These are phyloP conservation scores for Alosa alosa DNA, from an alignment of 2,113 vertebrate species.

Conservation along the genomic window DNA sequence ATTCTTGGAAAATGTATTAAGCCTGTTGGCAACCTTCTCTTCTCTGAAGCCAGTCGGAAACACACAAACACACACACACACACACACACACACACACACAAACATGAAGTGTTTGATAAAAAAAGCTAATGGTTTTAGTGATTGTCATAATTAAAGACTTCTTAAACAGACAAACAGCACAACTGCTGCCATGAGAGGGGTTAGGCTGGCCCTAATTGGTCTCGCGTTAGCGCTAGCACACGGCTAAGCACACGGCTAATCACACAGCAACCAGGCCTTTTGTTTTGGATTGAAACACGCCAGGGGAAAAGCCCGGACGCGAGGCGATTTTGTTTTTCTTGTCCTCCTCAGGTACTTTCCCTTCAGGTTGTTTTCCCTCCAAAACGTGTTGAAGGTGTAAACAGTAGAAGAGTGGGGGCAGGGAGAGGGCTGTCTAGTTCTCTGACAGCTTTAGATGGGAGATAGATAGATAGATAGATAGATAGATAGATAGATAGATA, in stretches of 20 bases:
- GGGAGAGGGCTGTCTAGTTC: too few relatives aligned
- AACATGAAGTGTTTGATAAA: neutral
- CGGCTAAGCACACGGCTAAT: neutral
- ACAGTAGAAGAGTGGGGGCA: neutral
- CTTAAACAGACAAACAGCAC: neutral
- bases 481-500: too few relatives aligned
- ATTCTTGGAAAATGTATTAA: neutral
- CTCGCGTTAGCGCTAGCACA: neutral
- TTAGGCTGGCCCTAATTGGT: neutral
- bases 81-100: conserved; percentile 5
- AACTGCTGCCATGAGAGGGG: neutral
- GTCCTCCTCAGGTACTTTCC: neutral
- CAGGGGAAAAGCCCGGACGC: neutral
- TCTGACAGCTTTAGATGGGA: too few relatives aligned
- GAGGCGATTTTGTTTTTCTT: neutral
- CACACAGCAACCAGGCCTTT: neutral
- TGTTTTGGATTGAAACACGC: neutral
- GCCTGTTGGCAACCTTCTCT: neutral
- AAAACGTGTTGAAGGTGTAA: neutral
- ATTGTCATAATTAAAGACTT: neutral
- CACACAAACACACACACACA: neutral
- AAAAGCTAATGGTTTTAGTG: neutral
- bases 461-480: too few relatives aligned
- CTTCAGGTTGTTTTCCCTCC: neutral
- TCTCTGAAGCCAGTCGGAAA: neutral